phyloP scores from a whole-genome alignment of 2,888 invertebrate species.

The Thysanoteuthis rhombus region DNA sequence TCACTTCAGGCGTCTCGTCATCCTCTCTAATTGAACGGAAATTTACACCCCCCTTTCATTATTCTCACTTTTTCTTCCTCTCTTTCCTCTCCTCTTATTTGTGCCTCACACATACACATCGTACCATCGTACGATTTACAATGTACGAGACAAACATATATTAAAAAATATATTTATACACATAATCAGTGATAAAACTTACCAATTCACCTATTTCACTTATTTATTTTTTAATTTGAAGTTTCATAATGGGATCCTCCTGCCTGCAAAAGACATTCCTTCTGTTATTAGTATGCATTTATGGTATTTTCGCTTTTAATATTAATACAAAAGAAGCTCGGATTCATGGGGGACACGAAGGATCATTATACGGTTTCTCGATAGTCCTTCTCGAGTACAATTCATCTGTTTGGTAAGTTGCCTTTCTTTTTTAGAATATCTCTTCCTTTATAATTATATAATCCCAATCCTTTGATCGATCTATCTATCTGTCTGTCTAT shows the following conservation, averaged over 20 bases:
- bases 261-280: neutral
- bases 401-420: neutral
- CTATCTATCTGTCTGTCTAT: neutral
- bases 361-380: neutral
- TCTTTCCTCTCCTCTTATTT: neutral
- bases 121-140: neutral
- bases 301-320: neutral
- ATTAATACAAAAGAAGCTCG: neutral
- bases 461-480: no score
- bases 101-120: neutral
- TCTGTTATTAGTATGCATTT: neutral
- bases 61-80: no score
- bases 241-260: neutral
- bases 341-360: neutral
- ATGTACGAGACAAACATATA: neutral
- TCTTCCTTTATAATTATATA: neutral
- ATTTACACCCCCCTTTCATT: no score
- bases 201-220: neutral
- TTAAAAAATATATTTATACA: neutral
- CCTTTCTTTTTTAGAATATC: no score
- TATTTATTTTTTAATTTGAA: neutral
- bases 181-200: neutral
- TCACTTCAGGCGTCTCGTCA: no score
- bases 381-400: neutral
- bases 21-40: no score